A percentile compares a stretch with the other conserved stretches of the same genome.
Conservation (phyloP, 2,113 vertebrate species). For the Chionodraco myersi region DNA sequence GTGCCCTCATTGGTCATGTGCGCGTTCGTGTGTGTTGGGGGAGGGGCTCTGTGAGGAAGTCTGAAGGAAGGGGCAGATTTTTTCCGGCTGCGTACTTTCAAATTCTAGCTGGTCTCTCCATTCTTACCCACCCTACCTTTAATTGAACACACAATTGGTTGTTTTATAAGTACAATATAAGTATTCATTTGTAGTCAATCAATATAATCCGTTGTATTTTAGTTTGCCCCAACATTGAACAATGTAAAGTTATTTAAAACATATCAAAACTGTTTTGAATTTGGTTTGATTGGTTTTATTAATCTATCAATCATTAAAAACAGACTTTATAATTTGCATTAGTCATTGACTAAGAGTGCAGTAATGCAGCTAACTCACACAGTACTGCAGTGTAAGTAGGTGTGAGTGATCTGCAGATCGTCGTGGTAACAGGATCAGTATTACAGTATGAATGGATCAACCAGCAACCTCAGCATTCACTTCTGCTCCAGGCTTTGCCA, state of each 20-base stretch:
- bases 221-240: not conserved
- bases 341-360: constrained; percentile 38
- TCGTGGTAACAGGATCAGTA: constrained; percentile 79
- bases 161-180: not conserved
- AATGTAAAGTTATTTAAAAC: not conserved
- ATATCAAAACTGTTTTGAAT: too few relatives aligned
- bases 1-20: too few relatives aligned
- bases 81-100: too few relatives aligned
- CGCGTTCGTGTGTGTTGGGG: too few relatives aligned
- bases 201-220: not conserved
- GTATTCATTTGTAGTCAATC: not conserved
- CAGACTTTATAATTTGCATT: too few relatives aligned
- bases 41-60: too few relatives aligned
- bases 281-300: too few relatives aligned
- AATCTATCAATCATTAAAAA: not conserved
- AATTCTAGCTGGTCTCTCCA: too few relatives aligned
- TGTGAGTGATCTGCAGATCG: constrained; percentile 69
- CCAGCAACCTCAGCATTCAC: constrained; percentile 74
- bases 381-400: constrained; percentile 56
- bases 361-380: constrained; percentile 56
- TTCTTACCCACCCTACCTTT: too few relatives aligned
- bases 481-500: constrained; percentile 72
- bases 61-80: too few relatives aligned
- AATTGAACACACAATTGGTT: too few relatives aligned
- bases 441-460: constrained; percentile 80